These are phyloP conservation scores for Regulus satrapa DNA, from an alignment of 2,113 vertebrate species.

Conservation along the genomic window DNA sequence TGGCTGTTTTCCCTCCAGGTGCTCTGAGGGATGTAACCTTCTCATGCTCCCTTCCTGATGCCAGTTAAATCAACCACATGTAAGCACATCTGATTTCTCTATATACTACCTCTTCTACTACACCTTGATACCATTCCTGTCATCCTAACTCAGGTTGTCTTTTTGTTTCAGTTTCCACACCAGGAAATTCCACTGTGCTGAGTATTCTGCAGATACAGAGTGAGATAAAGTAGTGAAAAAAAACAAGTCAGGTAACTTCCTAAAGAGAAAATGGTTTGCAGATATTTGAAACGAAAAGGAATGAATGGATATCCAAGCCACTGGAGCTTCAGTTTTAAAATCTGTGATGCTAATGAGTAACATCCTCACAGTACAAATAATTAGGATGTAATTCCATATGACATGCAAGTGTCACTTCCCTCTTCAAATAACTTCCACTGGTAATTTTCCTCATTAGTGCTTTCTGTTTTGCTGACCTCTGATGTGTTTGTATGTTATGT, in stretches of 20 bases:
- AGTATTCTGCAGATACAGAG: not conserved
- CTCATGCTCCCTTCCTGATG: not conserved
- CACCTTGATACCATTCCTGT: not conserved
- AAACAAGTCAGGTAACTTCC: not conserved
- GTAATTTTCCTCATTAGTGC: not conserved
- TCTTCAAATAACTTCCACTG: not conserved
- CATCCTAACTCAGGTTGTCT: not conserved
- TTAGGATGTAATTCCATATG: not conserved
- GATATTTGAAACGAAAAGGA: not conserved
- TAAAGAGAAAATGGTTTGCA: not conserved
- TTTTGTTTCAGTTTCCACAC: not conserved
- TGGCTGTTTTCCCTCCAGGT: not conserved
- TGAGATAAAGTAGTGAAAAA: not conserved
- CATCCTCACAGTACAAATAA: not conserved
- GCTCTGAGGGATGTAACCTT: not conserved
- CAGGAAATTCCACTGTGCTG: not conserved
- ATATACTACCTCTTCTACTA: not conserved
- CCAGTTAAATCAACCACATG: not conserved
- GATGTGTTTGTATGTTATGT: not conserved
- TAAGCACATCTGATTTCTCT: not conserved
- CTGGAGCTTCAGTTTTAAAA: not conserved
- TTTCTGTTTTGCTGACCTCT: not conserved
- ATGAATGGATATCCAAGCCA: not conserved
- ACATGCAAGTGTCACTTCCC: not conserved
- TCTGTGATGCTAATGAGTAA: not conserved